A percentile compares a stretch with the other conserved stretches of the same genome.
phyloP scores from a whole-genome alignment of 2,113 vertebrate genomes.

The Macaca mulatta region DNA sequence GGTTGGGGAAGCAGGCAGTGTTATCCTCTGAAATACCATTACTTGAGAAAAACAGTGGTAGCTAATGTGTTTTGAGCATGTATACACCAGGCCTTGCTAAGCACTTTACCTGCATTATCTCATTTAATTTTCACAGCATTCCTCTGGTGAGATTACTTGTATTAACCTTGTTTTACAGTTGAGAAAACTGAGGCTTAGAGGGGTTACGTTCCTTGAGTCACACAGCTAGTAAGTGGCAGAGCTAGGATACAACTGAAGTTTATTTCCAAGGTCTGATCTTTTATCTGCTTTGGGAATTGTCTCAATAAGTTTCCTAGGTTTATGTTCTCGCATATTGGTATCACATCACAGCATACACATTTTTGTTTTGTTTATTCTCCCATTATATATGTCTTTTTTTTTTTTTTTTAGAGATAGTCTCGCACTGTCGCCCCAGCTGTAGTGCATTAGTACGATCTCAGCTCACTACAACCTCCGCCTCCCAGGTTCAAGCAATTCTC shows the following conservation, averaged over 20 bases:
- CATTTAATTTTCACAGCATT: neutral
- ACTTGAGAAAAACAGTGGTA: neutral
- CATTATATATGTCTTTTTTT: neutral
- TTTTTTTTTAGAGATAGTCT: too few species aligned
- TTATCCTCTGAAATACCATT: neutral
- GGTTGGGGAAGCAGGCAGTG: neutral
- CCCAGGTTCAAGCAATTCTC: too few species aligned
- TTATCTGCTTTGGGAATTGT: neutral
- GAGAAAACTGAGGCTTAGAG: neutral
- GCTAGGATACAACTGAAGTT: neutral
- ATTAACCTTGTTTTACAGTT: neutral
- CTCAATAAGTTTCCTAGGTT: neutral
- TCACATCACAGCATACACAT: neutral
- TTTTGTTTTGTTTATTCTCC: neutral
- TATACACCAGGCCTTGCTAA: neutral
- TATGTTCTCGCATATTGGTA: neutral
- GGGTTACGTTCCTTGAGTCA: neutral
- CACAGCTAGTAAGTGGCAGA: neutral
- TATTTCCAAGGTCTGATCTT: conserved; percentile 8
- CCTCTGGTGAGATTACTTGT: neutral
- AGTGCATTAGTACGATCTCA: too few species aligned
- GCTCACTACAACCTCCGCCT: too few species aligned
- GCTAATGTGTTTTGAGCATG: neutral
- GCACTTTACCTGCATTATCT: neutral
- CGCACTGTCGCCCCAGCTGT: too few species aligned